These are phyloP conservation scores for Falco concolor DNA, from an alignment of 2,797 vertebrate genomes.

Conservation along the genomic window DNA sequence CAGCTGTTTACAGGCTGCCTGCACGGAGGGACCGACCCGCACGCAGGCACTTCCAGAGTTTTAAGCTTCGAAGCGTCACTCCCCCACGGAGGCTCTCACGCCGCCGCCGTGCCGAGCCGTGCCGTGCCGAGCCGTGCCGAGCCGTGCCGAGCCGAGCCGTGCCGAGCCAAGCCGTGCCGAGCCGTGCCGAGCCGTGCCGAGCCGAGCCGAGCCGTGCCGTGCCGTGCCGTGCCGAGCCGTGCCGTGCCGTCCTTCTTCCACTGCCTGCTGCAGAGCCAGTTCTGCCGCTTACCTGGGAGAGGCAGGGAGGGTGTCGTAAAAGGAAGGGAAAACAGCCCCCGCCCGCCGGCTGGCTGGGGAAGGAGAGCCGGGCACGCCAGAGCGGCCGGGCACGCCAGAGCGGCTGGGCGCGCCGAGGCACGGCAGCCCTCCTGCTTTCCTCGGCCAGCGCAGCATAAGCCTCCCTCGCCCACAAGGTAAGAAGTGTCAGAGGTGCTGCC, in stretches of 20 bases:
- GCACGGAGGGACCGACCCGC: not conserved
- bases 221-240: too few species aligned
- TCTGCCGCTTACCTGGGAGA: constrained; percentile 70
- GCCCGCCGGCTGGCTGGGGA: not conserved
- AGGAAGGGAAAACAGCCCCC: not conserved
- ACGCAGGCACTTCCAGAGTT: not conserved
- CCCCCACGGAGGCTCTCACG: not conserved
- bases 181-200: too few species aligned
- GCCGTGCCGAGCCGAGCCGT: not conserved
- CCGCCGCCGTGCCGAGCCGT: not conserved
- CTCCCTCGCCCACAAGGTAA: constrained; percentile 48
- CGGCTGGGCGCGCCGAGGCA: not conserved
- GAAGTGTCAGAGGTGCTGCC: not conserved
- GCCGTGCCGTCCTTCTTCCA: constrained; percentile 35
- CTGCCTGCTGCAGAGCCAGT: constrained; percentile 77
- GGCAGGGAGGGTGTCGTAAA: constrained; percentile 26
- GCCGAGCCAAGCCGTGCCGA: not conserved
- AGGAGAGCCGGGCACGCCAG: not conserved
- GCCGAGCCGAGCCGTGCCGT: too few species aligned
- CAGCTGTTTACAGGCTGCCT: not conserved
- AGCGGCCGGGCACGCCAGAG: not conserved
- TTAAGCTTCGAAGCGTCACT: constrained; percentile 16
- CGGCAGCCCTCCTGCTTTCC: not conserved
- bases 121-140: not conserved
- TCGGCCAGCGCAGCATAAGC: not conserved